phyloP scores from a whole-genome alignment of 2,113 vertebrate genomes.

The Prochilodus magdalenae region DNA sequence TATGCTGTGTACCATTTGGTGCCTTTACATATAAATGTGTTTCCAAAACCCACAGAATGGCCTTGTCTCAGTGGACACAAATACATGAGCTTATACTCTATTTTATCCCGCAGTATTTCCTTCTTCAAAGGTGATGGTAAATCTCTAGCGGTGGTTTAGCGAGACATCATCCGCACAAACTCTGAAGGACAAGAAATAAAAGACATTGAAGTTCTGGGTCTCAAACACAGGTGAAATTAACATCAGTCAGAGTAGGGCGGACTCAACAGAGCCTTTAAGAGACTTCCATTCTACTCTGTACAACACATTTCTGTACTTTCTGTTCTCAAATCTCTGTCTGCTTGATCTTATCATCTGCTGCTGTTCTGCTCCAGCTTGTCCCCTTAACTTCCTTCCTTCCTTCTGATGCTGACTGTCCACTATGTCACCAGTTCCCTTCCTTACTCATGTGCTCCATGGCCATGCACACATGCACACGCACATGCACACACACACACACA shows the following conservation, averaged over 20 bases:
- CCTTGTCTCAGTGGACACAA: not conserved
- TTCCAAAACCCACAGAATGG: not conserved
- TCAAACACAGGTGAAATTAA: no score
- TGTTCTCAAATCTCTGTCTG: no score
- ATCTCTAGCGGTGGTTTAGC: conserved; percentile 32
- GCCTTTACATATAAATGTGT: not conserved
- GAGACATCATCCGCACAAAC: conserved; percentile 60
- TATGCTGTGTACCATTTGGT: not conserved
- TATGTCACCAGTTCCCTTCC: no score
- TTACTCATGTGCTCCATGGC: no score
- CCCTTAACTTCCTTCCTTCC: no score
- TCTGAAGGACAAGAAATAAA: conserved; percentile 39
- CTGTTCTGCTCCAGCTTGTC: no score
- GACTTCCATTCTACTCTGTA: not conserved
- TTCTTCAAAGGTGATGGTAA: not conserved
- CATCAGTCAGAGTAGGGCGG: not conserved
- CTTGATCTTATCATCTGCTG: no score
- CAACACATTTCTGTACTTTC: no score
- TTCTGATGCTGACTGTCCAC: no score
- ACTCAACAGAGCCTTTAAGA: not conserved
- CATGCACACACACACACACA: no score
- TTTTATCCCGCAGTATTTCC: not conserved
- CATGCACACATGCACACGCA: no score
- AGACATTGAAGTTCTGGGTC: not conserved
- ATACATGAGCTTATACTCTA: not conserved